Conservation (phyloP, 2,797 vertebrate genomes). For the Ctenopoma multispine region DNA sequence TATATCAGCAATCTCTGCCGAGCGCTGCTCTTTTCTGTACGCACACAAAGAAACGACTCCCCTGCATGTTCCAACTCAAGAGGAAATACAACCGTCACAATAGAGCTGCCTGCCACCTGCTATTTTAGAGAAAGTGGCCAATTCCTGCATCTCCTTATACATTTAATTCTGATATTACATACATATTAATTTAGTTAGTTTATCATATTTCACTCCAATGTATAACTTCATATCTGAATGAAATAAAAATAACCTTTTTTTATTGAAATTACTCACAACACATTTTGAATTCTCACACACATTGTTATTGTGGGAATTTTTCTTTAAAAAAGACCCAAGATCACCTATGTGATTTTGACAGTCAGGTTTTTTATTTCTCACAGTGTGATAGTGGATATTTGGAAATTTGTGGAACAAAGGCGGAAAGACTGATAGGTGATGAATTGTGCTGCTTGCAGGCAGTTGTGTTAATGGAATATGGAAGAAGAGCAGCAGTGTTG, state of each 20-base stretch:
- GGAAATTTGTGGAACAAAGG: constrained; percentile 22
- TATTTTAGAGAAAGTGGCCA: constrained; percentile 27
- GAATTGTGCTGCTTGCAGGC: constrained; percentile 28
- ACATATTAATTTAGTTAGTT: not conserved
- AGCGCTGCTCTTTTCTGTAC: constrained; percentile 77
- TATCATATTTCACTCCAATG: not conserved
- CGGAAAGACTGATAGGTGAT: constrained; percentile 15
- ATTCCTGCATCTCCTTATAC: constrained; percentile 17
- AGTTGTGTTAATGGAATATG: constrained; percentile 53
- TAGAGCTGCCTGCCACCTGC: constrained; percentile 30
- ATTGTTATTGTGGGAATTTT: constrained; percentile 7
- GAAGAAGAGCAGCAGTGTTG: constrained; percentile 53
- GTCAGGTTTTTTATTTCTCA: not conserved
- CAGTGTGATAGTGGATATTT: constrained; percentile 8
- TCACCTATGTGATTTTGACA: constrained; percentile 15
- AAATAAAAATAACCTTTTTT: not conserved
- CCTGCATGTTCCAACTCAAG: constrained; percentile 47
- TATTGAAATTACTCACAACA: not conserved
- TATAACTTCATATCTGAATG: not conserved
- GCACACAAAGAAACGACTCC: constrained; percentile 78
- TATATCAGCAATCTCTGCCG: constrained; percentile 85
- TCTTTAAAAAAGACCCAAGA: constrained; percentile 22
- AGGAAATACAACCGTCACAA: constrained; percentile 48
- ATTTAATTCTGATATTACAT: constrained; percentile 28
- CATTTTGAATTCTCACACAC: not conserved